Evolutionary conservation across 2,888 invertebrate species (phyloP).

Genomic region (Venusia cambrica): DNA sequence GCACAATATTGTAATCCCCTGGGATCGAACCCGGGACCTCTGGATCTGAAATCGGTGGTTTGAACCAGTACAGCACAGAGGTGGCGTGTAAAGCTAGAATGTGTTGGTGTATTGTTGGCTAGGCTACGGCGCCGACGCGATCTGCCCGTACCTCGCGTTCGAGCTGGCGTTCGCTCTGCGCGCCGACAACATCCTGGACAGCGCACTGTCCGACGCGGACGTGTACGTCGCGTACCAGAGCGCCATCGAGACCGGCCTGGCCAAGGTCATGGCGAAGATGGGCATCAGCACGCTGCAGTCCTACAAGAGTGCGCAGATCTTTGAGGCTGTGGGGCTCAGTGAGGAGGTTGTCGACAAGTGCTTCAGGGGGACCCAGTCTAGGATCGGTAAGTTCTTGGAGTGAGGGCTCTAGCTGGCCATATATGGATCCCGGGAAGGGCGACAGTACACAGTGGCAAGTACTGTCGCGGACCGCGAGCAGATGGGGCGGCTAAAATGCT

Average conservation of each 20-base stretch:
- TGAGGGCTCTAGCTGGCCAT: too few relatives aligned
- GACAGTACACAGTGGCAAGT: too few relatives aligned
- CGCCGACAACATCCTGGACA: conserved; percentile 91
- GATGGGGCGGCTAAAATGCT: too few relatives aligned
- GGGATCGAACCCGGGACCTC: too few relatives aligned
- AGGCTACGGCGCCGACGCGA: conserved; percentile 97
- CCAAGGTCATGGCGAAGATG: conserved; percentile 97
- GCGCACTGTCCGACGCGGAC: conserved; percentile 87
- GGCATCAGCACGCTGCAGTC: conserved; percentile 99
- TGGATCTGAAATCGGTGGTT: too few relatives aligned
- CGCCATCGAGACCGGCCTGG: conserved; percentile 91
- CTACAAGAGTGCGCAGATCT: conserved; percentile 99
- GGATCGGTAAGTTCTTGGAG: conserved; percentile 81
- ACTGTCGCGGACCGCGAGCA: too few relatives aligned
- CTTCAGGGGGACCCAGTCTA: conserved; percentile 88
- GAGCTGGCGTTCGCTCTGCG: conserved; percentile 94
- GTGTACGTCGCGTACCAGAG: conserved; percentile 94
- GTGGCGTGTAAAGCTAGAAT: too few relatives aligned
- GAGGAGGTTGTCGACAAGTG: conserved; percentile 96
- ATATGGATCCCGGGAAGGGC: too few relatives aligned
- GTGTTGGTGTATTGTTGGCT: neutral
- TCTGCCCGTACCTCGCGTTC: conserved; percentile 98
- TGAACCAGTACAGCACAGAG: too few relatives aligned
- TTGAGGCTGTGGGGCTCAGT: conserved; percentile 97
- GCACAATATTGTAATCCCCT: too few relatives aligned